Evolutionary conservation across 2,888 invertebrate species (phyloP).

Genomic region (Oligia latruncula): DNA sequence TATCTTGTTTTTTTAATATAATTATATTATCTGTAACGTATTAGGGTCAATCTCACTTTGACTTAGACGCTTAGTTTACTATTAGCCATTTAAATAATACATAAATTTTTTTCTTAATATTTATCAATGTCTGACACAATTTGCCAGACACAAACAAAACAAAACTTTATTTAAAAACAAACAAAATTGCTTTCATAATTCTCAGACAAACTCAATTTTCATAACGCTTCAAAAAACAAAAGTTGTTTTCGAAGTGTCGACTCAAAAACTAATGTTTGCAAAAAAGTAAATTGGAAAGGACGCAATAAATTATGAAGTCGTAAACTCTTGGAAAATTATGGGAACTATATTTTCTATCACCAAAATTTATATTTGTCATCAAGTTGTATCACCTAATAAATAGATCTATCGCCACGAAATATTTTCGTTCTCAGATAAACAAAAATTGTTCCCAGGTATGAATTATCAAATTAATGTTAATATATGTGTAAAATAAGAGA

Average conservation of each 20-base stretch:
- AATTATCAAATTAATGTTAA: too few species aligned
- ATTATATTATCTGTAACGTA: not conserved
- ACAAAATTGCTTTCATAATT: conserved; percentile 28
- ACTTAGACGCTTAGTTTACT: not conserved
- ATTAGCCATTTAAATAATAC: not conserved
- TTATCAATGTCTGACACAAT: conserved; percentile 15
- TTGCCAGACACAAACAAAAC: conserved; percentile 24
- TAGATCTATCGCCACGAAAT: too few species aligned
- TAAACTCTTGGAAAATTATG: conserved; percentile 60
- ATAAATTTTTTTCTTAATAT: not conserved
- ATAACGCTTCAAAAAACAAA: conserved; percentile 32
- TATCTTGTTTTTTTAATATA: not conserved
- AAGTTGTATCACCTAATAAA: too few species aligned
- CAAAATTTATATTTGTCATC: too few species aligned
- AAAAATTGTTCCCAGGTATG: too few species aligned
- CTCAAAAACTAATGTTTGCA: conserved; percentile 48
- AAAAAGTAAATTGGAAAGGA: conserved; percentile 49
- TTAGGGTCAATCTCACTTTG: not conserved
- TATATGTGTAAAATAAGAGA: too few species aligned
- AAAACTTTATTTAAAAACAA: conserved; percentile 12
- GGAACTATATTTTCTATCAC: too few species aligned
- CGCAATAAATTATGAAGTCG: conserved; percentile 57
- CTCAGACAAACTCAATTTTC: conserved; percentile 39
- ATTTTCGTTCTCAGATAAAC: too few species aligned
- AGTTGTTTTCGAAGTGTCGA: conserved; percentile 20